Percentiles rank a stretch among this genome's conserved stretches.
phyloP scores from a whole-genome alignment of 1,140 invertebrate genomes.

The fruit fly (Drosophila melanogaster) region Release_6_plus_ISO1_MT NC_004354.4:2752501-2753000 shows the following conservation, averaged over 20 bases:
- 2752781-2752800: background rate
- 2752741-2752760: no score
- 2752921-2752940: conserved; percentile 18
- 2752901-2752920: conserved; percentile 75
- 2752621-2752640: background rate
- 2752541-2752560: conserved; percentile 12
- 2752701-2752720: background rate
- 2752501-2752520: conserved; percentile 36
- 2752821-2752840: background rate
- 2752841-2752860: conserved; percentile 49
- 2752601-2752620: conserved; percentile 8
- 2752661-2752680: background rate
- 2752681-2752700: background rate
- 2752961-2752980: background rate
- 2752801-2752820: background rate
- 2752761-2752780: no score
- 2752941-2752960: background rate
- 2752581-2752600: conserved; percentile 14
- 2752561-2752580: conserved; percentile 9
- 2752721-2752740: no score
- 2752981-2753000: background rate
- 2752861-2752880: conserved; percentile 55
- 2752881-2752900: conserved; percentile 78
- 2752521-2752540: conserved; percentile 28
- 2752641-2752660: background rate